Evolutionary conservation across 1,140 invertebrate species (phyloP), one percentile per base, ranked within the genome.

Genomic region (Aphis craccivora): DNA sequence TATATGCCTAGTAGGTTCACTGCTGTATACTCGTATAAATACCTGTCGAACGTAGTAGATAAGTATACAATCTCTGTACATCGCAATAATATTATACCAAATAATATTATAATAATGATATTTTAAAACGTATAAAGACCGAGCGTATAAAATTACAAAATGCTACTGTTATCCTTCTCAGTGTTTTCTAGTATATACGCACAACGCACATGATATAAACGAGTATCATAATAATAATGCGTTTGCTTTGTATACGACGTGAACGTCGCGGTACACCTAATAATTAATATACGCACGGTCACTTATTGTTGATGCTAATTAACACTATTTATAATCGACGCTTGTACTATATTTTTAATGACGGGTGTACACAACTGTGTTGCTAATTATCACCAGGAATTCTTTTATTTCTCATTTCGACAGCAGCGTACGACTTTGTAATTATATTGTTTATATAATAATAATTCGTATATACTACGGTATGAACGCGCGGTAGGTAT

Each of bases 261-360:
- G 37, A 20, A 40, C 37, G 81, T 40, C 22, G 20, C 3, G 20
- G 6, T 23, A 9, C 35, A 84, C 81, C 35, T 40, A 40, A 84
- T 23, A 40, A 40, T 84, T 35, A 76, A 76, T 76, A 25, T 25
- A 40, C 81, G 81, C 35, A 37, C 35, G 37, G 35, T 20, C 23
- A 84, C 81, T 84, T 40, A 40, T 40, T 40, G 81, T 84, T 9
- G 81, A 84, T 40, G 18, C 23, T 37, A 84, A 84, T 84, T 84
- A 84, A 84, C 81, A n/a, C 81, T 84, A 84, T 84, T 84, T 84
- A 84, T 84, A 84, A 84, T 84, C 81, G 22, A 84, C 81, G 22
- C 81, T 84, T 84, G 81, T 84, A n/a, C 37, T 84, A 84, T 40
- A 37, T 40, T 23, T 35, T 35, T 40, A 84, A 40, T 84, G 35